Conservation (phyloP, 2,113 vertebrate species). For the Silurus glanis region DNA sequence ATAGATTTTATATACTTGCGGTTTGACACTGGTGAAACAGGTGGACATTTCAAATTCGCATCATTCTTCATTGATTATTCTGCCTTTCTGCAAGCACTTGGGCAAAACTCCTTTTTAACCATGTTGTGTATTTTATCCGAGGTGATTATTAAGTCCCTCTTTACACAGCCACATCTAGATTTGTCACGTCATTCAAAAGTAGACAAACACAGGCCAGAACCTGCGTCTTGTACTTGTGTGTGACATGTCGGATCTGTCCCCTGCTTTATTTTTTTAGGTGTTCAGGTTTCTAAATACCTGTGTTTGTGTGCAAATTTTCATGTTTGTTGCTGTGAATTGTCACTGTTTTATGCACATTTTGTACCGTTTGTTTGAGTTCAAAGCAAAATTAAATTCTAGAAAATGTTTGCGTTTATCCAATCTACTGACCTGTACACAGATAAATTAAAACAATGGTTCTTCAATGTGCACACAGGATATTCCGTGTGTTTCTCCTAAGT, state of each 20-base stretch:
- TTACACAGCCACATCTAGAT: not conserved
- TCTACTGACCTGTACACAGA: not conserved
- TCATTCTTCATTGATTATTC: not conserved
- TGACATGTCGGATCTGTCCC: not conserved
- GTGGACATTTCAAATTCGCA: not conserved
- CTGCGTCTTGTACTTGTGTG: slow-evolving; percentile 2
- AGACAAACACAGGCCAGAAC: not conserved
- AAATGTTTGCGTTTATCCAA: not conserved
- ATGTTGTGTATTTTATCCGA: not conserved
- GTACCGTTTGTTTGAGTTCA: not conserved
- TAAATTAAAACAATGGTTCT: not conserved
- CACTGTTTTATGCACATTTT: not conserved
- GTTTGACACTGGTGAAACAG: not conserved
- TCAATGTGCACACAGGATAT: not conserved
- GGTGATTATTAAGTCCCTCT: not conserved
- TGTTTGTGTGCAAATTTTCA: not conserved
- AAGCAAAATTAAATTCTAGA: not conserved
- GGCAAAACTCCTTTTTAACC: not conserved
- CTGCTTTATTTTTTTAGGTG: not conserved
- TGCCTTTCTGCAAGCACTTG: not conserved
- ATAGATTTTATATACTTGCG: not conserved
- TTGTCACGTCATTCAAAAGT: not conserved
- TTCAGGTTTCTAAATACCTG: not conserved
- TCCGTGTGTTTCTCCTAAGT: not conserved
- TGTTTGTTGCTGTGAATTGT: not conserved